Conservation (phyloP, 2,113 vertebrate species). For the Cardinalis cardinalis region DNA sequence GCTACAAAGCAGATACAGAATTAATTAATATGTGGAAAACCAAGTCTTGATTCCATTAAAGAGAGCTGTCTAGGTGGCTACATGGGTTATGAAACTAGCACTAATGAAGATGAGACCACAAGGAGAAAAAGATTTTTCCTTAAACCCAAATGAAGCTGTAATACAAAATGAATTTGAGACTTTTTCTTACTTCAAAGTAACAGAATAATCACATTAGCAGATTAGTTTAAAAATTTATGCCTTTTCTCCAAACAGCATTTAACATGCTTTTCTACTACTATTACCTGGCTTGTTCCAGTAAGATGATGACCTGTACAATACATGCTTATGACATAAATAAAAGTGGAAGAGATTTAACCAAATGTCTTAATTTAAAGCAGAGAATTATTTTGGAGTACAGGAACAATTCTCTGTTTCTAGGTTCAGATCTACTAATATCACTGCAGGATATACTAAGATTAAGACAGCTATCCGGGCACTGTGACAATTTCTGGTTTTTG, state of each 20-base stretch:
- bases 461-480: not conserved
- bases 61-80: not conserved
- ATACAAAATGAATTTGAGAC: not conserved
- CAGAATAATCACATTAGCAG: not conserved
- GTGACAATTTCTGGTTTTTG: not conserved
- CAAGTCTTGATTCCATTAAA: not conserved
- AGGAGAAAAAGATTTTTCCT: not conserved
- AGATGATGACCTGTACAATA: not conserved
- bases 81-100: not conserved
- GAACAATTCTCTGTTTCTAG: not conserved
- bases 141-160: not conserved
- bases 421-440: not conserved
- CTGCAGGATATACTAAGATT: not conserved
- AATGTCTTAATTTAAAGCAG: not conserved
- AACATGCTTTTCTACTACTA: not conserved
- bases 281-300: not conserved
- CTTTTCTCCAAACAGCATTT: not conserved
- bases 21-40: not conserved
- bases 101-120: not conserved
- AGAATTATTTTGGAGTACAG: not conserved
- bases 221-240: not conserved
- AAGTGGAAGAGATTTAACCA: not conserved
- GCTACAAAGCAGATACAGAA: not conserved
- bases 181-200: not conserved
- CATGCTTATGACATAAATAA: not conserved